Conservation (phyloP, 2,113 vertebrate genomes). For the Sylvietta virens region DNA sequence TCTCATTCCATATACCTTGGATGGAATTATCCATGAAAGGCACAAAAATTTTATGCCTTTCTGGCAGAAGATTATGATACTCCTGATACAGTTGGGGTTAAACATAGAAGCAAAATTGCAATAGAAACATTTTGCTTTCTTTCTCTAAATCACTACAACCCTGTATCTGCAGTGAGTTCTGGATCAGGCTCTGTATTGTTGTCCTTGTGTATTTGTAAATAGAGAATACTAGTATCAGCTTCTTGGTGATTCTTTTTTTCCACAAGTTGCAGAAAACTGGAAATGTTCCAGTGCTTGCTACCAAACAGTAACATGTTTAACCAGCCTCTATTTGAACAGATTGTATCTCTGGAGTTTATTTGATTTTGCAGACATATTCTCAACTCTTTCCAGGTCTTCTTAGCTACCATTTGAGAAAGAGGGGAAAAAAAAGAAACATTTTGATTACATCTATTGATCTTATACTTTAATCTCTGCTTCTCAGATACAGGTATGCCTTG, state of each 20-base stretch:
- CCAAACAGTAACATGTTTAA: not conserved
- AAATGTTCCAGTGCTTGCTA: not conserved
- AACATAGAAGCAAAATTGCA: not conserved
- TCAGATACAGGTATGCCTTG: not conserved
- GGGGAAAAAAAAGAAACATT: not conserved
- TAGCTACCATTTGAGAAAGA: not conserved
- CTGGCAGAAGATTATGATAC: not conserved
- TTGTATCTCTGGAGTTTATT: slow-evolving; percentile 2
- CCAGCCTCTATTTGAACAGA: not conserved
- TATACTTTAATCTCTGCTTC: not conserved
- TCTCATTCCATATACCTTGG: not conserved
- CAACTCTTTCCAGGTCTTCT: not conserved
- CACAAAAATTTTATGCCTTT: not conserved
- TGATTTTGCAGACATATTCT: not conserved
- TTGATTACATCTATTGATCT: not conserved
- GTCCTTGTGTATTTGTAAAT: not conserved
- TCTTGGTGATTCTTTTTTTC: not conserved
- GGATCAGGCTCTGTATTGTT: not conserved
- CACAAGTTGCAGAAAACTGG: not conserved
- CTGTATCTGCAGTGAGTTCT: not conserved
- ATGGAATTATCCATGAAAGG: not conserved
- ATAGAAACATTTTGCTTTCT: not conserved
- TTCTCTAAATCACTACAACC: not conserved
- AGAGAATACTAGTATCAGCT: not conserved
- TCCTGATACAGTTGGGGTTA: not conserved